phyloP scores from a whole-genome alignment of 2,113 vertebrate species.

The Oryzias woworae region DNA sequence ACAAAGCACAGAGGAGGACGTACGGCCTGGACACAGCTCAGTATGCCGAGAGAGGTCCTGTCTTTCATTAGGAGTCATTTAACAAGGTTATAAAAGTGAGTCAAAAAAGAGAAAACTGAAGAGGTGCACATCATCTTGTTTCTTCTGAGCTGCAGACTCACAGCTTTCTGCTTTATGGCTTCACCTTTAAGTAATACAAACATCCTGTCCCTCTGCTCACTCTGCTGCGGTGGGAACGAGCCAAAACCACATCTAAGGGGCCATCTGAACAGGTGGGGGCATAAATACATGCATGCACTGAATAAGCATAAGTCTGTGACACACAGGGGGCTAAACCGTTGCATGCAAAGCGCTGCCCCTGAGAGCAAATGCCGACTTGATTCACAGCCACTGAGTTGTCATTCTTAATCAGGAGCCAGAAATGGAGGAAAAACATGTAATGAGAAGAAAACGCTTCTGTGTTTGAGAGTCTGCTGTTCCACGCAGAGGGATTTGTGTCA shows the following conservation, averaged over 20 bases:
- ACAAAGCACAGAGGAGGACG: constrained; percentile 41
- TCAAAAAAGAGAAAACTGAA: constrained; percentile 43
- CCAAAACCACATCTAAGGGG: constrained; percentile 72
- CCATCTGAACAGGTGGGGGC: constrained; percentile 46
- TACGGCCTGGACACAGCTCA: constrained; percentile 19
- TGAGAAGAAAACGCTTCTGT: constrained; percentile 12
- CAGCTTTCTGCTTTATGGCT: constrained; percentile 65
- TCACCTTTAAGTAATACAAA: constrained; percentile 68
- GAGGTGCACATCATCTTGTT: constrained; percentile 27
- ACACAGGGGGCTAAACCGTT: constrained; percentile 24
- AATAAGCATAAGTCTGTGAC: constrained; percentile 30
- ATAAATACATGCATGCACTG: constrained; percentile 42
- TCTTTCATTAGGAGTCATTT: constrained; percentile 62
- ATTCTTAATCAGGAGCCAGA: constrained; percentile 41
- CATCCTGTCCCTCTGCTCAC: constrained; percentile 55
- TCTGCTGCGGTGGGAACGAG: constrained; percentile 22
- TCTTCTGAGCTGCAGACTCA: constrained; percentile 41
- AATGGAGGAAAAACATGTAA: constrained; percentile 19
- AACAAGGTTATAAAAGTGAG: constrained; percentile 61
- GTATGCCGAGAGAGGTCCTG: constrained; percentile 29
- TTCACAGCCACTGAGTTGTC: constrained; percentile 23
- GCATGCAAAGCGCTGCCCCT: constrained; percentile 51
- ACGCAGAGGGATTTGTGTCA: not conserved
- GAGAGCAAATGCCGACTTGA: constrained; percentile 30
- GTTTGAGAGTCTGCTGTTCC: not conserved